These are phyloP conservation scores for Noctua janthina DNA, from an alignment of 2,888 invertebrate genomes.

Conservation along the genomic window DNA sequence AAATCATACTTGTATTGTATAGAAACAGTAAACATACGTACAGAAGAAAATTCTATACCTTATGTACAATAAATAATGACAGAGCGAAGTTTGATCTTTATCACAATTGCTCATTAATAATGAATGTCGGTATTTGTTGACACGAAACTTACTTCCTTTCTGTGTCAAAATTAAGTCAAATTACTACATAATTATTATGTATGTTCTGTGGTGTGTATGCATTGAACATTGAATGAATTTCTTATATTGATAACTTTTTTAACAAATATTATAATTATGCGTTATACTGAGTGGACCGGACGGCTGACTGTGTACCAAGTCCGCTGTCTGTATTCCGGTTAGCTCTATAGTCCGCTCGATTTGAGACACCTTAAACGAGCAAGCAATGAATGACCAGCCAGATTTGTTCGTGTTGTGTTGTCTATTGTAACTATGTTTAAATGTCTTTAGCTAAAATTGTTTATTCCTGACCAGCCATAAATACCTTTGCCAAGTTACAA, in stretches of 20 bases:
- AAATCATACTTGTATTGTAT: neutral
- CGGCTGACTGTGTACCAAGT: neutral
- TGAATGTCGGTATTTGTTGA: conserved; percentile 2
- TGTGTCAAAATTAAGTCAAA: neutral
- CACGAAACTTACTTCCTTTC: neutral
- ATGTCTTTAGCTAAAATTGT: neutral
- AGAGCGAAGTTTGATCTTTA: neutral
- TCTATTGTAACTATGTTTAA: neutral
- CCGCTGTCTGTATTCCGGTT: neutral
- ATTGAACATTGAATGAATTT: neutral
- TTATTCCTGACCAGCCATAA: neutral
- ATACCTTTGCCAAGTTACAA: neutral
- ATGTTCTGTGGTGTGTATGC: neutral
- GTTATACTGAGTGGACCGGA: neutral
- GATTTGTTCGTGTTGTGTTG: neutral
- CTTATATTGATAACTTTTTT: too few species aligned
- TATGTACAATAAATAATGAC: neutral
- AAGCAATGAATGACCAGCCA: neutral
- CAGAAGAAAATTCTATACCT: neutral
- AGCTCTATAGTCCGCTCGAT: neutral
- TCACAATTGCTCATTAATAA: neutral
- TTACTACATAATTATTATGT: neutral
- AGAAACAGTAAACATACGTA: neutral
- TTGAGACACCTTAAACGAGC: neutral
- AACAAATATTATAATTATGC: too few species aligned